Percentiles rank a stretch among this genome's conserved stretches.
These are phyloP conservation scores for Dryas iulia DNA, from an alignment of 1,140 invertebrate genomes.

Conservation along the genomic window DNA sequence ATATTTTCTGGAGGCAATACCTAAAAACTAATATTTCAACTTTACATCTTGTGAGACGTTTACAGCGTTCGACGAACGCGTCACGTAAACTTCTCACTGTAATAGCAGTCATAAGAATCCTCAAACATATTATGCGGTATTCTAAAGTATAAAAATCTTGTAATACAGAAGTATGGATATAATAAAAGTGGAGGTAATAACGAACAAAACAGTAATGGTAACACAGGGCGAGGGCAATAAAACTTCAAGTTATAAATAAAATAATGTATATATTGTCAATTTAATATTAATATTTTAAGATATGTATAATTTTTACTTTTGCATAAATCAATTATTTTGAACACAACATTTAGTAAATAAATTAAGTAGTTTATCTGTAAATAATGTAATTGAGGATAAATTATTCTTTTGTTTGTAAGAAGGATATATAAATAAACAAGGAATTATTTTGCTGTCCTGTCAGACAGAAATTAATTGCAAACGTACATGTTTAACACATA, in stretches of 20 bases:
- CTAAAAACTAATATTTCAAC: not conserved
- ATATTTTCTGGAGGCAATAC: not conserved
- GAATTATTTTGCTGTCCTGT: too few species aligned
- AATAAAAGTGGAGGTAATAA: not conserved
- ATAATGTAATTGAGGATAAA: too few species aligned
- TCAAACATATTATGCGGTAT: not conserved
- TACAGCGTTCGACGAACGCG: not conserved
- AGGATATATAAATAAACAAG: too few species aligned
- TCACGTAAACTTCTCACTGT: not conserved
- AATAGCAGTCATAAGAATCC: not conserved
- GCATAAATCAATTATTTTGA: too few species aligned
- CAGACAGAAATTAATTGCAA: too few species aligned
- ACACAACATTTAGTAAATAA: too few species aligned
- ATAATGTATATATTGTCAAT: not conserved
- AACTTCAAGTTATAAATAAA: not conserved
- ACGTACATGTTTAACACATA: too few species aligned
- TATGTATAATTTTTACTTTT: not conserved
- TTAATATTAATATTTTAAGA: not conserved
- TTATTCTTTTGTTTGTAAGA: too few species aligned
- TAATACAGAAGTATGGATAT: not conserved
- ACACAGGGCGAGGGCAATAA: not conserved
- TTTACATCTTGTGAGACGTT: not conserved
- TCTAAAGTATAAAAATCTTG: not conserved
- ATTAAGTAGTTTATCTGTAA: too few species aligned
- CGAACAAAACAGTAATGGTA: too few species aligned